A percentile compares a stretch with the other conserved stretches of the same genome.
phyloP scores from a whole-genome alignment of 2,888 invertebrate species.

The Cerastoderma edule region DNA sequence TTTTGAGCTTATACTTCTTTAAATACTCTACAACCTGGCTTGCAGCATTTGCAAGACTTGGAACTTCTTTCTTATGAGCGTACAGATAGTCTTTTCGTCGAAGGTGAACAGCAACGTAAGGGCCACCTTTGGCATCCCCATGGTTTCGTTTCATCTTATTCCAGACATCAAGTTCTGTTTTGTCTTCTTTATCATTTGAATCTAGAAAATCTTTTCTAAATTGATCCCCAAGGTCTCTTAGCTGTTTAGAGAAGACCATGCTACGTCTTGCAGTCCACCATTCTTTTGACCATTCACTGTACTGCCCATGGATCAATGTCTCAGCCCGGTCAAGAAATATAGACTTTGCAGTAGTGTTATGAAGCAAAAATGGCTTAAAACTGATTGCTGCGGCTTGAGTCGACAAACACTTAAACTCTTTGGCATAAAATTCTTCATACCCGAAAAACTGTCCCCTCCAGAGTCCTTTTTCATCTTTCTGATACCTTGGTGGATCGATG shows the following conservation, averaged over 20 bases:
- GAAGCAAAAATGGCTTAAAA: conserved; percentile 85
- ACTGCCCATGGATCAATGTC: conserved; percentile 86
- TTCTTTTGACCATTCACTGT: conserved; percentile 87
- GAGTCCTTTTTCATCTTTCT: conserved; percentile 75
- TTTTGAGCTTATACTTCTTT: conserved; percentile 86
- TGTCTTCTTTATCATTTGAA: conserved; percentile 87
- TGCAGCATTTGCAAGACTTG: conserved; percentile 91
- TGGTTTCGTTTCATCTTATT: conserved; percentile 81
- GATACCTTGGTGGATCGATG: conserved; percentile 75
- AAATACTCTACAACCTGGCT: conserved; percentile 89
- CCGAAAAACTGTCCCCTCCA: conserved; percentile 88
- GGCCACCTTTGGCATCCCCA: conserved; percentile 85
- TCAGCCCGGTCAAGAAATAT: conserved; percentile 81
- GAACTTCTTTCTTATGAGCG: conserved; percentile 90
- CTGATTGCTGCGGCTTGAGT: conserved; percentile 88
- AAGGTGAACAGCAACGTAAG: conserved; percentile 94
- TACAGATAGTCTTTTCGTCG: conserved; percentile 94
- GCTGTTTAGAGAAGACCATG: conserved; percentile 92
- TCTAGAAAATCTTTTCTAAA: conserved; percentile 88
- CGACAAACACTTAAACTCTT: conserved; percentile 90
- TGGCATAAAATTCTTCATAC: conserved; percentile 88
- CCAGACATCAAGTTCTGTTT: conserved; percentile 88
- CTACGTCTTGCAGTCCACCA: conserved; percentile 87
- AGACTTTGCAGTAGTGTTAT: conserved; percentile 81
- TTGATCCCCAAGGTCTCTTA: conserved; percentile 88